Conservation (phyloP, 2,113 vertebrate genomes). For the Lampris megalopsis region DNA sequence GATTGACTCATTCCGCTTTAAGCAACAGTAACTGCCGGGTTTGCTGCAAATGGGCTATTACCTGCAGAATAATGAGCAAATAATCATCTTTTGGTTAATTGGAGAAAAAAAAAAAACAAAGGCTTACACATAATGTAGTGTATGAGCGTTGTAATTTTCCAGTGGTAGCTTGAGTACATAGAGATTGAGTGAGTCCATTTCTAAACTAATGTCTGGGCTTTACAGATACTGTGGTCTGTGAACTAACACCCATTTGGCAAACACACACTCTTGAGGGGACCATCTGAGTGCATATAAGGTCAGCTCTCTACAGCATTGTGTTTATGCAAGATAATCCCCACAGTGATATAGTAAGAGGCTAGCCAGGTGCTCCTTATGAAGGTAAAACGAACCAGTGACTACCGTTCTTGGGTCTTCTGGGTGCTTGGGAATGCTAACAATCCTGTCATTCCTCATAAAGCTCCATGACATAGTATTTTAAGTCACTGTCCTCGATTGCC, state of each 20-base stretch:
- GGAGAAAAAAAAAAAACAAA: neutral
- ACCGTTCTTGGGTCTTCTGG: slow-evolving; percentile 5
- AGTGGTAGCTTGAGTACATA: neutral
- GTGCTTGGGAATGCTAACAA: slow-evolving; percentile 7
- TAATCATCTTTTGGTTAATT: slow-evolving; percentile 35
- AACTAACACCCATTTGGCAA: slow-evolving; percentile 42
- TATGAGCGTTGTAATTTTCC: slow-evolving; percentile 8
- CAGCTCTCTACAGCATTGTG: slow-evolving; percentile 28
- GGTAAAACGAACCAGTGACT: neutral
- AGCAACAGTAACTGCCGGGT: slow-evolving; percentile 16
- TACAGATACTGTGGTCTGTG: slow-evolving; percentile 36
- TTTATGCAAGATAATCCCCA: slow-evolving; percentile 31
- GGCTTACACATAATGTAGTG: slow-evolving; percentile 23
- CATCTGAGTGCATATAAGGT: slow-evolving; percentile 40
- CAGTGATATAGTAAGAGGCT: slow-evolving; percentile 21
- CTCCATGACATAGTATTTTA: slow-evolving; percentile 12
- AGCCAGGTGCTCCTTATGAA: slow-evolving; percentile 1
- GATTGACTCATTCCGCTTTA: slow-evolving; percentile 45
- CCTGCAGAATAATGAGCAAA: slow-evolving; percentile 1
- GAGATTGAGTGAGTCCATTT: slow-evolving; percentile 32
- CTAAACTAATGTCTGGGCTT: slow-evolving; percentile 27
- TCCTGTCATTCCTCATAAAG: neutral
- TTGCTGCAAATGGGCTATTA: slow-evolving; percentile 29
- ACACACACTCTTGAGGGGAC: slow-evolving; percentile 24
- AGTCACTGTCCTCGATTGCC: neutral